These are phyloP conservation scores for Bothrops jararaca DNA, from an alignment of 2,113 vertebrate genomes.

Conservation along the genomic window DNA sequence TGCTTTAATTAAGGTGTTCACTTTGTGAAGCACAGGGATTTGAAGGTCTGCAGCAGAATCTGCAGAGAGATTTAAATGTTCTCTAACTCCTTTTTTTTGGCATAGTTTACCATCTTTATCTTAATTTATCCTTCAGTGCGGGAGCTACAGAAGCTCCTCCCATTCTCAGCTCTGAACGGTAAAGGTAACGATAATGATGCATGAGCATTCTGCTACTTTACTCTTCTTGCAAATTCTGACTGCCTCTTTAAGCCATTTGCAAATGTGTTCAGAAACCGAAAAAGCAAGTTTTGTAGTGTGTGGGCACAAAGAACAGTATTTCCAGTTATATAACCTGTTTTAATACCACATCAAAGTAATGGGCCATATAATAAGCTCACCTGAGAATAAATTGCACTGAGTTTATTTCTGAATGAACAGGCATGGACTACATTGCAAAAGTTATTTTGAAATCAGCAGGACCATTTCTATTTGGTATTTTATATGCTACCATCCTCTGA, in stretches of 20 bases:
- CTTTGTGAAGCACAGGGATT: neutral
- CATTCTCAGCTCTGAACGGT: neutral
- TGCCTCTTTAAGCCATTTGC: neutral
- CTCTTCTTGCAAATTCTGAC: neutral
- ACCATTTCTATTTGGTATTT: neutral
- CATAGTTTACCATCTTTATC: neutral
- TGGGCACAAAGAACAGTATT: neutral
- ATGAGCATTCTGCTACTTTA: neutral
- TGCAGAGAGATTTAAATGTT: neutral
- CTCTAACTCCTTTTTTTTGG: neutral
- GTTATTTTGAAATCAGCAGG: neutral
- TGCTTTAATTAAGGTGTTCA: neutral
- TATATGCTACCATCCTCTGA: neutral
- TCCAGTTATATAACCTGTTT: neutral
- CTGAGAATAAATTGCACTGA: neutral
- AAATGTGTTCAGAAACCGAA: neutral
- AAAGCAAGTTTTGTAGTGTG: neutral
- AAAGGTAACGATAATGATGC: neutral
- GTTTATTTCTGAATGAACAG: neutral
- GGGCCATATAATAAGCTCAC: neutral
- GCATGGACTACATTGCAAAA: neutral
- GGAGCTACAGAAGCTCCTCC: neutral
- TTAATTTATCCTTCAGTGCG: neutral
- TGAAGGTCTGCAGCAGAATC: neutral
- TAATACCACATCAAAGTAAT: neutral